Evolutionary conservation across 2,888 invertebrate genomes (phyloP).

Genomic region (Rotaria magnacalcarata): DNA sequence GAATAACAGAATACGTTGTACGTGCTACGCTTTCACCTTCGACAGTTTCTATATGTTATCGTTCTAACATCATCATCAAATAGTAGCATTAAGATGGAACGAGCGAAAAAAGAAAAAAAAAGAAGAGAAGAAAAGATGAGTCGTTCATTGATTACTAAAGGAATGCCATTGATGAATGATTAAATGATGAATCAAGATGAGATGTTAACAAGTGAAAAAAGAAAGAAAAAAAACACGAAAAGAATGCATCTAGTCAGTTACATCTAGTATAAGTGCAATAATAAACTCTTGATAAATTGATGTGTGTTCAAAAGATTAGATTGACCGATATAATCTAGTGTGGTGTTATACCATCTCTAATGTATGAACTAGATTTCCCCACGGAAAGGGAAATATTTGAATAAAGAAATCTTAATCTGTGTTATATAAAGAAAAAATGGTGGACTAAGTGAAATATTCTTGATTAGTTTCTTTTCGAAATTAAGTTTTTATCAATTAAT

Average conservation of each 20-base stretch:
- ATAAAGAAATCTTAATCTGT: background rate
- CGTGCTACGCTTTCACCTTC: background rate
- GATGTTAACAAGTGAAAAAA: too few species aligned
- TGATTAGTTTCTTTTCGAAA: background rate
- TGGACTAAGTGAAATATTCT: background rate
- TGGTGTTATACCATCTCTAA: background rate
- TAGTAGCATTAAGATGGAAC: background rate
- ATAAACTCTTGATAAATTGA: background rate
- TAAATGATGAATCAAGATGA: background rate
- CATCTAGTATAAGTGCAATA: background rate
- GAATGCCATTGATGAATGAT: background rate
- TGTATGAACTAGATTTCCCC: conserved; percentile 6
- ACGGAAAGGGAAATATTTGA: background rate
- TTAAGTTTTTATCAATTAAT: background rate
- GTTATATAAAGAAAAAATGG: background rate
- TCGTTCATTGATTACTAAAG: background rate
- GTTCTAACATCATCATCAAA: background rate
- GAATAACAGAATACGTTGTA: background rate
- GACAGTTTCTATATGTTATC: background rate
- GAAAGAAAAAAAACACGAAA: too few species aligned
- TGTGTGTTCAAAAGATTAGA: background rate
- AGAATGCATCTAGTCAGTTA: background rate
- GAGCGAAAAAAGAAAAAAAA: background rate
- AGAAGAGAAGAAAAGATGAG: background rate
- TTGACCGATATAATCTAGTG: background rate